Conservation (phyloP, 2,797 vertebrate genomes). For the Arrhamphus sclerolepis region DNA sequence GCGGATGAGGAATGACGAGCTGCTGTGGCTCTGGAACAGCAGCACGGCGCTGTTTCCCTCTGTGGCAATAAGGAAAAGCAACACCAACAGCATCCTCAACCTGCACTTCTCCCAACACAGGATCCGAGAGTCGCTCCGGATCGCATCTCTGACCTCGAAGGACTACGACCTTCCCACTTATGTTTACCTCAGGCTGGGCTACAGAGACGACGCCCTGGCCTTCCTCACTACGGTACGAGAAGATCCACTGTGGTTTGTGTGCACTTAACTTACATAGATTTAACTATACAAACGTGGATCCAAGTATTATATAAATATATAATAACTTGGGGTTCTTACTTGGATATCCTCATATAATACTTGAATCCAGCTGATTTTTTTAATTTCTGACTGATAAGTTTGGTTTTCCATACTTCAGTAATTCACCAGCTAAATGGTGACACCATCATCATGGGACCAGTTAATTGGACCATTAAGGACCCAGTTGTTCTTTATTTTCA, state of each 20-base stretch:
- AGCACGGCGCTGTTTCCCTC: slow-evolving; percentile 84
- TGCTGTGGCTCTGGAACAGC: slow-evolving; percentile 86
- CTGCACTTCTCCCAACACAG: slow-evolving; percentile 83
- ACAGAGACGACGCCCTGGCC: slow-evolving; percentile 77
- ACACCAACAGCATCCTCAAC: slow-evolving; percentile 73
- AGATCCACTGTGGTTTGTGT: background rate
- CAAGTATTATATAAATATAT: too few species aligned
- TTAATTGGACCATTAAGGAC: too few species aligned
- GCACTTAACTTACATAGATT: too few species aligned
- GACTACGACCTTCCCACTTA: slow-evolving; percentile 81
- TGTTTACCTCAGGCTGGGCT: slow-evolving; percentile 81
- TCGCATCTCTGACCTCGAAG: slow-evolving; percentile 76
- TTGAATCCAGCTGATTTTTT: too few species aligned
- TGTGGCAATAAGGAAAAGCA: slow-evolving; percentile 75
- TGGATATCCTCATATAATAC: too few species aligned
- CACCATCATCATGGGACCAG: too few species aligned
- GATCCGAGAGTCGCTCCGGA: slow-evolving; percentile 79
- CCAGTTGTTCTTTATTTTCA: too few species aligned
- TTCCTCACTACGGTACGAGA: slow-evolving; percentile 82
- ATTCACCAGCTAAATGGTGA: too few species aligned
- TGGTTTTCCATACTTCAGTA: too few species aligned
- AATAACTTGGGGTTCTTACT: background rate
- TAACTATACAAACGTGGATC: background rate
- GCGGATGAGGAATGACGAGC: slow-evolving; percentile 81
- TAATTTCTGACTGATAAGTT: too few species aligned